Evolutionary conservation across 2,797 vertebrate genomes (phyloP).

Genomic region (Limosa lapponica): DNA sequence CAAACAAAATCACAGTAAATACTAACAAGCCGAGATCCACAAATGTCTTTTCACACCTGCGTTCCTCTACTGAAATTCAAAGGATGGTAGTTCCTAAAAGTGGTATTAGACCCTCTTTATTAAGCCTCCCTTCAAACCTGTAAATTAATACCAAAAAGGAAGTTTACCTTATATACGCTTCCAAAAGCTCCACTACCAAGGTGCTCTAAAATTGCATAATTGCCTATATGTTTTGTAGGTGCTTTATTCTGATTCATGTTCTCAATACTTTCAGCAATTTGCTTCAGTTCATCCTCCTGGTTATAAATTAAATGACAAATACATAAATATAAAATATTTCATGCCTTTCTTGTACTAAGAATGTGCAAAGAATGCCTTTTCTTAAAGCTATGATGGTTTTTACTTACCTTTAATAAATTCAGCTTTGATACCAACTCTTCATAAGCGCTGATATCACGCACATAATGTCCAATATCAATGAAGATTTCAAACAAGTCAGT

Average conservation of each 20-base stretch:
- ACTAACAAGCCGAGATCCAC: neutral
- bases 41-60: neutral
- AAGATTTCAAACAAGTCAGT: slow-evolving; percentile 91
- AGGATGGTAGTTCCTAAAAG: neutral
- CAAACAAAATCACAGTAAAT: neutral
- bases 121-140: neutral
- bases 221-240: slow-evolving; percentile 85
- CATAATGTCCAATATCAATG: slow-evolving; percentile 92
- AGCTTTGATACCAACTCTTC: slow-evolving; percentile 85
- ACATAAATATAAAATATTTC: neutral
- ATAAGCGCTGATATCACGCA: slow-evolving; percentile 86
- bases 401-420: slow-evolving; percentile 83
- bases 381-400: neutral
- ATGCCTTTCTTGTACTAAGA: neutral
- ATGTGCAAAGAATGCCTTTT: neutral
- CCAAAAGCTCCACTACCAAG: slow-evolving; percentile 92
- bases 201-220: slow-evolving; percentile 89
- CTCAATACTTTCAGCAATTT: slow-evolving; percentile 85
- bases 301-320: slow-evolving; percentile 5
- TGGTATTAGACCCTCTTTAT: neutral
- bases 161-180: slow-evolving; percentile 88
- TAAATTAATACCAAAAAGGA: neutral
- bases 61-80: neutral
- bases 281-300: slow-evolving; percentile 85
- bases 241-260: slow-evolving; percentile 87